Percentiles rank a stretch among this genome's conserved stretches.
Evolutionary conservation across 2,113 vertebrate species (phyloP).

Genomic region (Cromileptes altivelis): DNA sequence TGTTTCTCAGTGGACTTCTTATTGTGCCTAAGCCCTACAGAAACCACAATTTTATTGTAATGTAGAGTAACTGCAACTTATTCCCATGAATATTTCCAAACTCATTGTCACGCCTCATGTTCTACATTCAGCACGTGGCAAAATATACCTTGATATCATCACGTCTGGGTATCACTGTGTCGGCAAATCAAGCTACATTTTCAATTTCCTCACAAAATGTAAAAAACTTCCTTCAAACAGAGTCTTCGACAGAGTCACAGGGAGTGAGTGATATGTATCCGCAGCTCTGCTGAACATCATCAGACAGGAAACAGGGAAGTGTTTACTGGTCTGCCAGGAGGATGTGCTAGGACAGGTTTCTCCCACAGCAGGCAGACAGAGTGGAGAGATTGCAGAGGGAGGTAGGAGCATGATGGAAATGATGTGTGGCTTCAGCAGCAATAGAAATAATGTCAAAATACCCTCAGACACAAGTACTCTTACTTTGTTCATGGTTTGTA

Average conservation of each 20-base stretch:
- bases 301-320: slow-evolving; percentile 37
- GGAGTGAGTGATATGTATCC: slow-evolving; percentile 48
- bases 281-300: slow-evolving; percentile 46
- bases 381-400: slow-evolving; percentile 26
- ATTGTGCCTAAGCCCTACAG: slow-evolving; percentile 26
- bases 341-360: slow-evolving; percentile 58
- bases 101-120: not conserved
- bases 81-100: slow-evolving; percentile 22
- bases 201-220: slow-evolving; percentile 27
- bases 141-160: slow-evolving; percentile 15
- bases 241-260: slow-evolving; percentile 4
- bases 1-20: slow-evolving; percentile 39
- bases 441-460: slow-evolving; percentile 24
- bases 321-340: slow-evolving; percentile 48
- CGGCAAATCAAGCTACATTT: slow-evolving; percentile 24
- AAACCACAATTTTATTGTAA: slow-evolving; percentile 23
- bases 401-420: slow-evolving; percentile 31
- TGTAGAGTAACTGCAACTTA: slow-evolving; percentile 10
- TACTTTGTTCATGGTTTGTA: not conserved
- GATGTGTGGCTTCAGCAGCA: slow-evolving; percentile 9
- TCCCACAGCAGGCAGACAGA: slow-evolving; percentile 40
- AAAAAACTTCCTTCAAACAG: slow-evolving; percentile 14
- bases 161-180: slow-evolving; percentile 10
- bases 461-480: slow-evolving; percentile 2
- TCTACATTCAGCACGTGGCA: slow-evolving; percentile 12